Percentiles rank a stretch among this genome's conserved stretches.
Evolutionary conservation across 2,797 vertebrate genomes (phyloP).

Genomic region (Hybognathus amarus): DNA sequence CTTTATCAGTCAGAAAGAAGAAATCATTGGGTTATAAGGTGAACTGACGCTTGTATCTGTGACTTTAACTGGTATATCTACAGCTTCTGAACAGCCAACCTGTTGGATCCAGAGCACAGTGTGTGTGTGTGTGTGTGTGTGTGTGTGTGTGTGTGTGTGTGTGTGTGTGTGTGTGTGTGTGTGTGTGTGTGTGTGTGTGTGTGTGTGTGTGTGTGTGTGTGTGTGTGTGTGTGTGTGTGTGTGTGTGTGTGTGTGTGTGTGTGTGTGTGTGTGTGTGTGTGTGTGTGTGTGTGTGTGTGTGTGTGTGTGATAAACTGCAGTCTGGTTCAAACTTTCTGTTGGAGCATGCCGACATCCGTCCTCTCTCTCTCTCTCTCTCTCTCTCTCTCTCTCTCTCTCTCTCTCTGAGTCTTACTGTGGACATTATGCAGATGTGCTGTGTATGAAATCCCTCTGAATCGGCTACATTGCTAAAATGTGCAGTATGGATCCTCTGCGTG

Average conservation of each 20-base stretch:
- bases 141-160: not conserved
- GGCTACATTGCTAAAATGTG: not conserved
- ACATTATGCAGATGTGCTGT: not conserved
- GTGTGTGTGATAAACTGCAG: not conserved
- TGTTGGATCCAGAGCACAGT: too few relatives aligned
- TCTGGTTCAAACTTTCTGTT: too few relatives aligned
- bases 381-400: too few relatives aligned
- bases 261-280: too few relatives aligned
- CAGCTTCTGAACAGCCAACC: slow-evolving; percentile 12
- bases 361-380: too few relatives aligned
- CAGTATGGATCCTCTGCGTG: not conserved
- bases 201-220: slow-evolving; percentile 33
- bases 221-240: not conserved
- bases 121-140: slow-evolving; percentile 31
- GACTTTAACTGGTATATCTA: slow-evolving; percentile 19
- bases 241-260: too few relatives aligned
- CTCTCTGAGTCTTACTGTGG: not conserved
- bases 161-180: not conserved
- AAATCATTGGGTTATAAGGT: not conserved
- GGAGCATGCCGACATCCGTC: not conserved
- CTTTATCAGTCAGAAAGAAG: slow-evolving; percentile 15
- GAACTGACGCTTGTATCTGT: slow-evolving; percentile 21
- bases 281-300: slow-evolving; percentile 7
- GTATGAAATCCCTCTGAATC: not conserved
- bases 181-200: not conserved